A percentile compares a stretch with the other conserved stretches of the same genome.
These are phyloP conservation scores for Myiopsitta monachus DNA, from an alignment of 2,113 vertebrate genomes.

Conservation along the genomic window DNA sequence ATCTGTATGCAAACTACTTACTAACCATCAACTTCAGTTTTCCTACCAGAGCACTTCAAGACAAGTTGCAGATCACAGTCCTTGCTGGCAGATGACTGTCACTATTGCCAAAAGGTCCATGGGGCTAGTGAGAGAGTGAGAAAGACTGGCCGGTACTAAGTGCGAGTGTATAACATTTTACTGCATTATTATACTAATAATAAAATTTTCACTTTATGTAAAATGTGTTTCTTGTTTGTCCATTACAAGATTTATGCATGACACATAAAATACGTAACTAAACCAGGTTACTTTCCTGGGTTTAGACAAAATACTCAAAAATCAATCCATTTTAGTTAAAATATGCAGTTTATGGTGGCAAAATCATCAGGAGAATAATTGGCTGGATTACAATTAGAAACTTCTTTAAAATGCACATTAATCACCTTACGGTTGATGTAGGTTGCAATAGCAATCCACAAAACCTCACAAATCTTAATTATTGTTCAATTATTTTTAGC, in stretches of 20 bases:
- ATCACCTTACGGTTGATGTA: neutral
- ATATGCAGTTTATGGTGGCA: neutral
- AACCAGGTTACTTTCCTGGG: neutral
- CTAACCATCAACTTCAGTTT: neutral
- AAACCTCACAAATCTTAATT: slow-evolving; percentile 15
- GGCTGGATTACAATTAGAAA: neutral
- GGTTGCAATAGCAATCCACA: neutral
- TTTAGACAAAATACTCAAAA: neutral
- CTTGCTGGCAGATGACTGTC: neutral
- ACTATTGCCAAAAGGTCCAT: neutral
- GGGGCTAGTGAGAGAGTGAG: neutral
- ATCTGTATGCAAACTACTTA: neutral
- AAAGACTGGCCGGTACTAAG: neutral
- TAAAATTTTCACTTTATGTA: neutral
- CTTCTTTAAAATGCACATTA: neutral
- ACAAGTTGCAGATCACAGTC: neutral
- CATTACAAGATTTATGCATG: neutral
- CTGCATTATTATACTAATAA: neutral
- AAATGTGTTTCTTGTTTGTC: neutral
- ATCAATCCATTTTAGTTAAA: neutral
- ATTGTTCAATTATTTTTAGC: neutral
- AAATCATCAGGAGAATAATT: neutral
- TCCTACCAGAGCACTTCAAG: neutral
- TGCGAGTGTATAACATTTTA: neutral
- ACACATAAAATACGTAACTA: neutral